These are phyloP conservation scores for Columba livia DNA, from an alignment of 2,113 vertebrate species.

Conservation along the genomic window DNA sequence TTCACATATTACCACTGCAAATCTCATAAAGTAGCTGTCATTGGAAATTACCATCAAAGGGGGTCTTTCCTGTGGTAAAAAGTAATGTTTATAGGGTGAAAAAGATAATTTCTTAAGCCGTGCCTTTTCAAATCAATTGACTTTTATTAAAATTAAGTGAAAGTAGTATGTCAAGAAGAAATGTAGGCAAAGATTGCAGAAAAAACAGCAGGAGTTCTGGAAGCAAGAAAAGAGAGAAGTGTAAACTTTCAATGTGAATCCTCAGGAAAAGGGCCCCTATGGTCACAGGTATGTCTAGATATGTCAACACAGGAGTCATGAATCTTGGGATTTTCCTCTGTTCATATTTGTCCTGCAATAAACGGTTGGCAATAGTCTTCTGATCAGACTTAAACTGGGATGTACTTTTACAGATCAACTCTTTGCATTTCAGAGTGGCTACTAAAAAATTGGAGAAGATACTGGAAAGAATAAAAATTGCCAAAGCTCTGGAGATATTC, in stretches of 20 bases:
- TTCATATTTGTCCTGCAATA: neutral
- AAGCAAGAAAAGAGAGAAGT: neutral
- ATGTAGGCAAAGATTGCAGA: neutral
- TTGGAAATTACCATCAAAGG: neutral
- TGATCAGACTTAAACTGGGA: neutral
- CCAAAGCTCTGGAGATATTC: neutral
- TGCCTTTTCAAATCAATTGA: neutral
- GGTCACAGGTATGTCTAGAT: neutral
- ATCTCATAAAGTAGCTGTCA: constrained; percentile 15
- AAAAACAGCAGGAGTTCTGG: neutral
- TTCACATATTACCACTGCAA: neutral
- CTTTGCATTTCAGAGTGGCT: neutral
- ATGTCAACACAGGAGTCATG: neutral
- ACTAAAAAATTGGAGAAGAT: neutral
- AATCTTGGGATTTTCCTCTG: neutral
- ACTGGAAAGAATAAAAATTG: neutral
- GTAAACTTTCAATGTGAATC: neutral
- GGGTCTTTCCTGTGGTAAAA: neutral
- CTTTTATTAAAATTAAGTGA: neutral
- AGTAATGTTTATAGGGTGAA: neutral
- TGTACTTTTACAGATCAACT: neutral
- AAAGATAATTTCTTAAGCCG: neutral
- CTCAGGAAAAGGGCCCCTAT: neutral
- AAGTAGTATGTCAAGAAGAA: neutral
- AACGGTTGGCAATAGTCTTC: neutral